Conservation (phyloP, 1,140 invertebrate genomes). For the Penaeus japonicus region DNA sequence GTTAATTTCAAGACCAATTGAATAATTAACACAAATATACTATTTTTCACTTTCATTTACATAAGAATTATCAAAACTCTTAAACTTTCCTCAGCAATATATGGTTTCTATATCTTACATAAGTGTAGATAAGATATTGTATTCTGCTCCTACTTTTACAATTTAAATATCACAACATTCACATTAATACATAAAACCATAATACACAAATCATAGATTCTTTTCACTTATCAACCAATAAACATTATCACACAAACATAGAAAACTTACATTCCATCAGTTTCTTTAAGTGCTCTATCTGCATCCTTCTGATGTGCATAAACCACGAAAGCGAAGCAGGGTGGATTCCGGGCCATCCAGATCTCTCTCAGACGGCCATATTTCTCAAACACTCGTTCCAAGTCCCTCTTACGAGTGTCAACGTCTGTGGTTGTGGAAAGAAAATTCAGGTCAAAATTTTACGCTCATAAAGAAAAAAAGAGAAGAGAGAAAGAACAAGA, state of each 20-base stretch:
- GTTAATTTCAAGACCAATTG: neutral
- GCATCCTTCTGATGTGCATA: slow-evolving; percentile 76
- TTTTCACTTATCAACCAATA: too few species aligned
- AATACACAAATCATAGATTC: too few species aligned
- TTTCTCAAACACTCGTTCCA: slow-evolving; percentile 73
- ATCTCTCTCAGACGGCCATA: slow-evolving; percentile 75
- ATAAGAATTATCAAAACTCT: too few species aligned
- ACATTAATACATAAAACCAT: too few species aligned
- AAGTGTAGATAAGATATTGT: too few species aligned
- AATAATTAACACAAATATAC: too few species aligned
- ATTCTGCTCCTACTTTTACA: too few species aligned
- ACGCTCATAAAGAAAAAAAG: neutral
- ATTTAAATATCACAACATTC: too few species aligned
- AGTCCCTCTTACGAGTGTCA: slow-evolving; percentile 67
- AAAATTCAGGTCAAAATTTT: neutral
- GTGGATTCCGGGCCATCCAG: slow-evolving; percentile 76
- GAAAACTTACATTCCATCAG: slow-evolving; percentile 72
- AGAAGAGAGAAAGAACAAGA: neutral
- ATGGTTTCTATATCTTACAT: too few species aligned
- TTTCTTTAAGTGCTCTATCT: slow-evolving; percentile 71
- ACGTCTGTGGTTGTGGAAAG: slow-evolving; percentile 63
- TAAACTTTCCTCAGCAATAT: too few species aligned
- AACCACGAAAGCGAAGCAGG: slow-evolving; percentile 78
- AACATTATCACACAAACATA: neutral
- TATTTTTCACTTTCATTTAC: too few species aligned